Conservation (phyloP, 1,140 invertebrate species). For the Brachionus koreanus region DNA sequence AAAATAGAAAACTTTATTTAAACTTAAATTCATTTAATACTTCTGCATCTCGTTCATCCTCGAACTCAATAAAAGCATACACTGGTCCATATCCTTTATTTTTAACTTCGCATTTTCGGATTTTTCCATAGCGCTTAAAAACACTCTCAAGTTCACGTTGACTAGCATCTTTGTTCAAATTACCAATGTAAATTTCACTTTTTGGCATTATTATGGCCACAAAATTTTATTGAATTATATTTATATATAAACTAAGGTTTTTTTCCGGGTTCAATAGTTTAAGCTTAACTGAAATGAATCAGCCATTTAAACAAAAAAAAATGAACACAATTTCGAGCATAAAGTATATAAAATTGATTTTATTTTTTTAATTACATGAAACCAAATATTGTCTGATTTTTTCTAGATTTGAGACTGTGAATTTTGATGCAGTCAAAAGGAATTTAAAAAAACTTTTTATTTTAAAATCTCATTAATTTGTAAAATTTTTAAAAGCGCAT, state of each 20-base stretch:
- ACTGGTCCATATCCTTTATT: constrained; percentile 54
- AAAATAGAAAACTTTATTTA: too few relatives aligned
- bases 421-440: too few relatives aligned
- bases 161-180: constrained; percentile 36
- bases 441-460: too few relatives aligned
- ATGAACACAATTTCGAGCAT: too few relatives aligned
- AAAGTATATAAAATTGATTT: too few relatives aligned
- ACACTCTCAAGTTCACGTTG: constrained; percentile 29
- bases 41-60: constrained; percentile 86
- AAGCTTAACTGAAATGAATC: not conserved
- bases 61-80: constrained; percentile 95
- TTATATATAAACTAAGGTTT: not conserved
- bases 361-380: too few relatives aligned
- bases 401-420: too few relatives aligned
- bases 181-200: constrained; percentile 34
- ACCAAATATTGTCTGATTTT: too few relatives aligned
- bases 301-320: not conserved
- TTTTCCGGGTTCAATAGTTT: not conserved
- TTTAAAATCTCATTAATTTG: too few relatives aligned
- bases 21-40: too few relatives aligned
- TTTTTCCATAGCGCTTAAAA: constrained; percentile 37
- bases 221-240: not conserved
- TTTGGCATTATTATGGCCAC: constrained; percentile 1
- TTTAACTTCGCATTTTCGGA: constrained; percentile 5
- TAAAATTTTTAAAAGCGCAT: too few relatives aligned